phyloP scores from a whole-genome alignment of 2,113 vertebrate genomes.

The Promerops cafer region DNA sequence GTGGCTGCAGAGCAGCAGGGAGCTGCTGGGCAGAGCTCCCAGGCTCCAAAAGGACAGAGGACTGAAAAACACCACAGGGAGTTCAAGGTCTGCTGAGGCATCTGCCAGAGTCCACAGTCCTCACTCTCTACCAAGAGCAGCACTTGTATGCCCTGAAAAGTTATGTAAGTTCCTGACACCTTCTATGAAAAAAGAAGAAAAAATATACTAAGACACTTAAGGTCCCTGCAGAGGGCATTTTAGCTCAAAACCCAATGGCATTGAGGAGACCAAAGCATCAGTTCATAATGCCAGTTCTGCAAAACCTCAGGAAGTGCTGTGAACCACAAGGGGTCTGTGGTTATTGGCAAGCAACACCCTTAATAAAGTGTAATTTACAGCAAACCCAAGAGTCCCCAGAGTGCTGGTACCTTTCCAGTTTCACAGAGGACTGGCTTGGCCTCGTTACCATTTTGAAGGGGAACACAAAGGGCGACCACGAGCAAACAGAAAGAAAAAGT shows the following conservation, averaged over 20 bases:
- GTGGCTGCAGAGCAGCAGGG: background rate
- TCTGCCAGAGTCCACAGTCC: conserved; percentile 13
- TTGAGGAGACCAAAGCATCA: background rate
- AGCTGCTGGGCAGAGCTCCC: background rate
- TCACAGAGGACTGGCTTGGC: background rate
- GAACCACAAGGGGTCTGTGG: background rate
- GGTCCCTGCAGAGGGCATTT: background rate
- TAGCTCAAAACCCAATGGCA: background rate
- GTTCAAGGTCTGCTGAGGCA: background rate
- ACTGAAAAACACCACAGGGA: background rate
- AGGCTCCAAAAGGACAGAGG: background rate
- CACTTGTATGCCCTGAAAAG: background rate
- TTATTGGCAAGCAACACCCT: background rate
- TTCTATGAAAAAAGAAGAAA: background rate
- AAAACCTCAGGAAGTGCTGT: background rate
- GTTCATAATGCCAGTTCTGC: background rate
- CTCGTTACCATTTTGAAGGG: background rate
- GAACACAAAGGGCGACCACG: background rate
- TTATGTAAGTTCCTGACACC: background rate
- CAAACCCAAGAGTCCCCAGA: background rate
- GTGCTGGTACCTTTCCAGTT: background rate
- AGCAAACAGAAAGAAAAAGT: background rate
- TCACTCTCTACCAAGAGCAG: background rate
- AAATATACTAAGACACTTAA: background rate
- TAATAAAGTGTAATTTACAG: background rate